Conservation (phyloP, 2,888 invertebrate species). For the Drosophila diplacantha region DNA sequence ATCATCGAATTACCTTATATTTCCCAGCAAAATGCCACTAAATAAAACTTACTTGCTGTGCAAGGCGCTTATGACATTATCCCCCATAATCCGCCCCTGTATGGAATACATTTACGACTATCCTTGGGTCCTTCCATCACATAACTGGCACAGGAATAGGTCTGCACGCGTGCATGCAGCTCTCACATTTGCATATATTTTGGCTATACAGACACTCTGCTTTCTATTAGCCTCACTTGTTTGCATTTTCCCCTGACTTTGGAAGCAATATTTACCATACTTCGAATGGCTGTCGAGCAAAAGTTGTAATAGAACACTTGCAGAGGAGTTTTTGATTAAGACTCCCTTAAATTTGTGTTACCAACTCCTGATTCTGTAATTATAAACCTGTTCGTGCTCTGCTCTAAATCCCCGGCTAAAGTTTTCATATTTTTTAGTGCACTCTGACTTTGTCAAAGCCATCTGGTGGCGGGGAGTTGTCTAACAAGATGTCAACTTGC, state of each 20-base stretch:
- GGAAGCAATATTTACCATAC: conserved; percentile 14
- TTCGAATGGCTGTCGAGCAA: background rate
- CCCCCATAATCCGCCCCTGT: conserved; percentile 3
- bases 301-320: background rate
- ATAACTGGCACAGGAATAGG: conserved; percentile 3
- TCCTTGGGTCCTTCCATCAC: conserved; percentile 3
- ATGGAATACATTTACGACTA: conserved; percentile 2
- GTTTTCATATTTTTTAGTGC: conserved; percentile 1
- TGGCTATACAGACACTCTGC: conserved; percentile 3
- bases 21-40: background rate
- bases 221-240: conserved; percentile 35
- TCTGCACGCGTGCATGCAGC: conserved; percentile 5
- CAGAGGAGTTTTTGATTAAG: background rate
- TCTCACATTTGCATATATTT: conserved; percentile 44
- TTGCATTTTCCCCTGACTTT: conserved; percentile 44
- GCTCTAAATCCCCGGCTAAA: background rate
- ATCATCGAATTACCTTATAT: background rate
- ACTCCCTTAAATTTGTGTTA: background rate
- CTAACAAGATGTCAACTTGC: conserved; percentile 25
- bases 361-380: background rate
- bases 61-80: background rate
- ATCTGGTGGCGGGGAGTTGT: conserved; percentile 15
- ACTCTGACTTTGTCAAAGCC: conserved; percentile 15
- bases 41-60: background rate
- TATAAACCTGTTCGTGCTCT: background rate